Evolutionary conservation across 2,888 invertebrate genomes (phyloP).

Genomic region (Calliopum simillimum): DNA sequence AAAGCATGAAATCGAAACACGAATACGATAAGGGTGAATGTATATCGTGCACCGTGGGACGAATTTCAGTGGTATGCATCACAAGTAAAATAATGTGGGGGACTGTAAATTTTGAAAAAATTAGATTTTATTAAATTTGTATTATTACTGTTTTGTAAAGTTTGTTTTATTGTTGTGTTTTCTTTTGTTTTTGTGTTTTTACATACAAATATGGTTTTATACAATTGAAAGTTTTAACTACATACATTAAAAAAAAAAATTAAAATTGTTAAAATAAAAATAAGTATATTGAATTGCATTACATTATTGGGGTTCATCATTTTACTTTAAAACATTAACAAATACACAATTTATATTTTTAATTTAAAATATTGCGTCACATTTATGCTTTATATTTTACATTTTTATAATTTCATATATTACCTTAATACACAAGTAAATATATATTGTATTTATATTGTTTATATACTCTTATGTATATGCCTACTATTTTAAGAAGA

Average conservation of each 20-base stretch:
- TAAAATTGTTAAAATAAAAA: constrained; percentile 39
- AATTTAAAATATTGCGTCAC: constrained; percentile 31
- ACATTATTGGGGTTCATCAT: constrained; percentile 26
- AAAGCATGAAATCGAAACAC: no score
- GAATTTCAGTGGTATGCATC: constrained; percentile 11
- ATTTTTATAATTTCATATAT: constrained; percentile 8
- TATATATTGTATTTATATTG: not conserved
- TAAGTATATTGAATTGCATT: constrained; percentile 30
- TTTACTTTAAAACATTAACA: constrained; percentile 35
- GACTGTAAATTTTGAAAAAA: not conserved
- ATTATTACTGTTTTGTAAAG: constrained; percentile 11
- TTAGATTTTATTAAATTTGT: not conserved
- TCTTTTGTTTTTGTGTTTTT: no score
- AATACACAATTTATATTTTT: constrained; percentile 43
- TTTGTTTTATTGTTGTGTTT: no score
- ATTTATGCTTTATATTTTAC: constrained; percentile 27
- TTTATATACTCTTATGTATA: no score
- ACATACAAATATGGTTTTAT: constrained; percentile 22
- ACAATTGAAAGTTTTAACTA: constrained; percentile 37
- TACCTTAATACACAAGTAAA: constrained; percentile 6
- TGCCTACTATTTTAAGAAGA: no score
- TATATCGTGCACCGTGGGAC: no score
- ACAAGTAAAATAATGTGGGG: not conserved
- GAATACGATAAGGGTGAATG: no score
- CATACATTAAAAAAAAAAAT: constrained; percentile 42